Percentiles rank a stretch among this genome's conserved stretches.
Conservation (phyloP, 2,113 vertebrate species). For the Eonycteris spelaea region DNA sequence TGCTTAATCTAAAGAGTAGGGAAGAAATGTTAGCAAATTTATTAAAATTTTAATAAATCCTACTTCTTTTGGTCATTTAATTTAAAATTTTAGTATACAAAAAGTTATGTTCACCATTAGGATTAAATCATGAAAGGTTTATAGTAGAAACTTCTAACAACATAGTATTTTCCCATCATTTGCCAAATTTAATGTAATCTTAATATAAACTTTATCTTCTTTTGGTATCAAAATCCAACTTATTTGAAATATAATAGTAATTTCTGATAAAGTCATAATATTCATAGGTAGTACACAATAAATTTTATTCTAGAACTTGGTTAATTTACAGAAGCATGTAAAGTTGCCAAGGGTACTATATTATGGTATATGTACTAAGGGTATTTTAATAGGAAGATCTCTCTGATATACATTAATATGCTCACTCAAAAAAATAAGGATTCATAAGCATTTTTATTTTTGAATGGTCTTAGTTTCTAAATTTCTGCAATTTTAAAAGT, state of each 20-base stretch:
- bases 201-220: background rate
- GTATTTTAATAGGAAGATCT: background rate
- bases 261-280: background rate
- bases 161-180: background rate
- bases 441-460: conserved; percentile 1
- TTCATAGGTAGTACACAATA: background rate
- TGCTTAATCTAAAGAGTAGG: conserved; percentile 79
- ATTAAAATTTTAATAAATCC: background rate
- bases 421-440: background rate
- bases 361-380: background rate
- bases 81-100: background rate
- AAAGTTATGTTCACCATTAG: background rate
- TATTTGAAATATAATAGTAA: background rate
- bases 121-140: background rate
- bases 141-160: background rate
- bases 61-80: background rate
- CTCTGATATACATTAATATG: background rate
- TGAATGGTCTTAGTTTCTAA: background rate
- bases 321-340: background rate
- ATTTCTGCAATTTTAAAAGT: background rate
- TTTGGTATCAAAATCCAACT: background rate
- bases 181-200: background rate
- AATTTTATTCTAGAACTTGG: conserved; percentile 9
- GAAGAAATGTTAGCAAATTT: background rate
- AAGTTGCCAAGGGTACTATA: background rate